These are phyloP conservation scores for Meta bourneti DNA, from an alignment of 2,888 invertebrate genomes.

Conservation along the genomic window DNA sequence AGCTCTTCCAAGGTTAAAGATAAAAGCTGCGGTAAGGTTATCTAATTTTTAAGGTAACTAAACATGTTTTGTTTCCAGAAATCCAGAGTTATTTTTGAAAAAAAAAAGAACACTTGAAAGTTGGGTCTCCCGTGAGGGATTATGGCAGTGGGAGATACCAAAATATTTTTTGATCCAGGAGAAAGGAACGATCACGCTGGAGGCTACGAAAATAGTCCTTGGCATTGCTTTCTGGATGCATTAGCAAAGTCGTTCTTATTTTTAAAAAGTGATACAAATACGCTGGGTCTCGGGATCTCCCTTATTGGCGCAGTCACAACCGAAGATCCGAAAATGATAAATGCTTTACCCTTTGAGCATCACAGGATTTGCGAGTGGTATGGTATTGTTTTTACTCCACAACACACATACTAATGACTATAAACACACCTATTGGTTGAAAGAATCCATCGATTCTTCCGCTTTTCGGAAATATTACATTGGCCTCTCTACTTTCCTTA, in stretches of 20 bases:
- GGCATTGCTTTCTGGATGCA: constrained; percentile 27
- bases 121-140: not conserved
- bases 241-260: constrained; percentile 7
- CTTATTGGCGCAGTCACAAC: not conserved
- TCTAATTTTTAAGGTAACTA: constrained; percentile 26
- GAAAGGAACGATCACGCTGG: not conserved
- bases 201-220: constrained; percentile 48
- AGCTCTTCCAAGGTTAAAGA: not conserved
- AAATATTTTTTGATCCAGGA: constrained; percentile 24
- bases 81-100: not conserved
- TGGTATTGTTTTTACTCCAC: too few relatives aligned
- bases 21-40: not conserved
- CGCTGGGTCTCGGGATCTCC: not conserved
- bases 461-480: too few relatives aligned
- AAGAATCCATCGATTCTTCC: too few relatives aligned
- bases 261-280: constrained; percentile 6
- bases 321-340: not conserved
- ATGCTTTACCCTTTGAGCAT: too few relatives aligned
- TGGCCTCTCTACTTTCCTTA: too few relatives aligned
- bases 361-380: too few relatives aligned
- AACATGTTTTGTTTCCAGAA: constrained; percentile 10
- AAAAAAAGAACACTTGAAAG: constrained; percentile 29
- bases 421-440: too few relatives aligned
- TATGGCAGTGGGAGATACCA: not conserved
- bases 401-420: too few relatives aligned